Base-by-base conservation (phyloP, 2,113 vertebrate genomes). In the Cricetomys ansorgei region DNA sequence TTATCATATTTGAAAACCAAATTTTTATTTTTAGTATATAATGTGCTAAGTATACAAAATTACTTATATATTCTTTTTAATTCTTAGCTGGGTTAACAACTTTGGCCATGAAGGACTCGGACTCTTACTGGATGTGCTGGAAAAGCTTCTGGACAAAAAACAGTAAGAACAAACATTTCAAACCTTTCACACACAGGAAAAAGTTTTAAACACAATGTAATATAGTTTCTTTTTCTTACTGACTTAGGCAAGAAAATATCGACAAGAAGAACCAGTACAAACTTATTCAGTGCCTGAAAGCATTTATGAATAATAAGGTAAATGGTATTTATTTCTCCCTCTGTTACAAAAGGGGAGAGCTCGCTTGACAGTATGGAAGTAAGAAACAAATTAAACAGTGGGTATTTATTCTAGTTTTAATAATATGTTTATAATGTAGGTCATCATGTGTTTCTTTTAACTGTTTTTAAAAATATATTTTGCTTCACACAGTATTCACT, bases 221-320 rank as follows among this genome's bases (percentile, higher is more conserved):
- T 53, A 29, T 94, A 48, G 89, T 86, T 67, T 94, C 10, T 50
- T 81, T 1, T 0, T 97, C 37, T 92, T 89, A 96, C 97, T 92
- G 50, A 96, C 97, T 94, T 76, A 99, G 99, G 97, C 99, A 99
- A 98, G 99, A 99, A 97, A 98, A 89, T 97, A 99, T 99, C 57
- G 99, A 99, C 98, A 99, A 99, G 98, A 99, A 99, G 97, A 99
- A 99, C 98, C 99, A 99, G 97, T 99, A 99, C 98, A 99, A 99
- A 98, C 99, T 99, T 70, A 99, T 99, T 97, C 99, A 99, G 96
- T 99, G 99, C 98, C 99, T 99, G 98, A 99, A 99, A 98, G 99
- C 99, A 84, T 99, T 99, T 98, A 99, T 99, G 99, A 99, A 99
- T 98, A 99, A 99, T 98, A 99, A 99, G 99, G 99, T 99, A 98